Percentiles rank a stretch among this genome's conserved stretches.
These are phyloP conservation scores for Colletes gigas DNA, from an alignment of 1,140 invertebrate species.

Conservation along the genomic window DNA sequence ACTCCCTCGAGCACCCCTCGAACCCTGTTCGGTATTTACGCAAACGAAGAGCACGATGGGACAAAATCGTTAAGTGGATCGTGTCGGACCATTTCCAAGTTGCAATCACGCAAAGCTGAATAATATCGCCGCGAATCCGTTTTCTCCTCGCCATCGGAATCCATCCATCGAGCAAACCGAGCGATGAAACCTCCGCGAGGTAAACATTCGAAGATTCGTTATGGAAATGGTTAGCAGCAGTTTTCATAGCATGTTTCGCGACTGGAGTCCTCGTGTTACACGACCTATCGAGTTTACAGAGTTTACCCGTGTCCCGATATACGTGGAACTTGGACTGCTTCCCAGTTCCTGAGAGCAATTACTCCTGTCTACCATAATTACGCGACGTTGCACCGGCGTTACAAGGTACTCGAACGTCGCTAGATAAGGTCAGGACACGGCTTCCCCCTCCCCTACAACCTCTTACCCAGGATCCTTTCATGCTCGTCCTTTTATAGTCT, in stretches of 20 bases:
- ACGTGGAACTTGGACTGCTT: constrained; percentile 58
- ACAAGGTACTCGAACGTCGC: constrained; percentile 39
- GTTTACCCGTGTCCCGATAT: constrained; percentile 45
- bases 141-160: too few species aligned
- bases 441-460: background rate
- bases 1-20: background rate
- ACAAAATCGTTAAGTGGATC: background rate
- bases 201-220: constrained; percentile 37
- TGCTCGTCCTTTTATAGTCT: constrained; percentile 17
- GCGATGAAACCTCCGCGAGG: too few species aligned
- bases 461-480: background rate
- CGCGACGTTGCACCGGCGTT: constrained; percentile 48
- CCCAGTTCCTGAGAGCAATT: constrained; percentile 65
- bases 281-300: constrained; percentile 44
- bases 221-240: constrained; percentile 28
- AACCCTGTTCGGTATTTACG: too few species aligned
- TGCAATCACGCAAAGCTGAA: background rate
- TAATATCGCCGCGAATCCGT: background rate
- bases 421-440: constrained; percentile 56
- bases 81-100: background rate
- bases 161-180: background rate
- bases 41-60: too few species aligned
- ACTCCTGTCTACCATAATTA: constrained; percentile 59
- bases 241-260: constrained; percentile 12
- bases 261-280: constrained; percentile 16